Evolutionary conservation across 2,113 vertebrate genomes (phyloP), one percentile per base, ranked within the genome.

Genomic region (Nematolebias whitei): DNA sequence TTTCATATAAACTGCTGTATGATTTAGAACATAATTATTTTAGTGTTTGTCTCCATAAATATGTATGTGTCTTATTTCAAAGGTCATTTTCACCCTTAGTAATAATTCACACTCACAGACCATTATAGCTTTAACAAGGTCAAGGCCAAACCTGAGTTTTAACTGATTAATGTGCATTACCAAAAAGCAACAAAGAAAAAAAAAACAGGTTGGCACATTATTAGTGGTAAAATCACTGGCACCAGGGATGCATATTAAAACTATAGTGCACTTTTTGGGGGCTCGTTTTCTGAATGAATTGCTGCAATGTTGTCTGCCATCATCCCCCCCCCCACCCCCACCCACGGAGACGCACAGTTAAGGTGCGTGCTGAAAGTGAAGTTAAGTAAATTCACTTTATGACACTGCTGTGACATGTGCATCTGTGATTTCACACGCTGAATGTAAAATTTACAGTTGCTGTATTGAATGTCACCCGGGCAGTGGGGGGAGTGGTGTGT

Each of bases 401-500:
- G 88, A 90, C 69, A 81, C 84, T 78, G 72, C 82, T 85, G 87
- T 80, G 85, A 90, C 91, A 90, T 90, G 87, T 89, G 90, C 89
- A 92, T 92, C 92, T 93, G 92, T 87, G 87, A 93, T 94, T 93
- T 93, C 90, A 92, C 93, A 92, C 88, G 76, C 90, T 92, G 92
- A 91, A 90, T 91, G 90, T 91, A 90, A 86, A 90, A 91, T 92
- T 89, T 93, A 93, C 92, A 90, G 92, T 93, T 91, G 90, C 79
- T 41, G 91, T 91, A 90, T 93, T 85, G 89, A 87, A 89, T 93
- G 89, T 91, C 93, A 82, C 69, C 49, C 74, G n/a, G 88, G 83
- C 71, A 68, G 77, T 44, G 71, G 56, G 79, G 75, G 52, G 19
- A 45, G 71, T 58, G 63, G 86, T 58, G 82, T 70, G 92, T 89